Conservation (phyloP, 2,888 invertebrate species). For the Platycheirus rosarum region DNA sequence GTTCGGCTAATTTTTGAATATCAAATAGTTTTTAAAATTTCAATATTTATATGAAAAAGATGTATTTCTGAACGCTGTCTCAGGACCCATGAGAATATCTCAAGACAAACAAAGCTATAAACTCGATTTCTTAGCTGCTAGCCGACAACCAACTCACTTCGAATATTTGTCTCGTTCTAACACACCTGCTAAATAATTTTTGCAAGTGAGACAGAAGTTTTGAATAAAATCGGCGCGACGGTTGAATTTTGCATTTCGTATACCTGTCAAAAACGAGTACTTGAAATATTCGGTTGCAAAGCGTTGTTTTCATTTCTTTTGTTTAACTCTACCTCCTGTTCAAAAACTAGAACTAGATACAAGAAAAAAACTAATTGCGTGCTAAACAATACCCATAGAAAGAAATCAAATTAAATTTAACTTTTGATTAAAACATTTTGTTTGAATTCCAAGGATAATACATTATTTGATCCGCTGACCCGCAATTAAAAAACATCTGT, state of each 20-base stretch:
- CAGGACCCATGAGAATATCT: too few species aligned
- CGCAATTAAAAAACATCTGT: slow-evolving; percentile 22
- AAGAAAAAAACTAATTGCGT: too few species aligned
- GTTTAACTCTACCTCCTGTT: slow-evolving; percentile 4
- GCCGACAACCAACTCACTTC: background rate
- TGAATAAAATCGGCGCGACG: slow-evolving; percentile 57
- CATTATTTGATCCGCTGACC: slow-evolving; percentile 6
- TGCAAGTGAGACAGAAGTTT: slow-evolving; percentile 39
- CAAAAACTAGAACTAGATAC: too few species aligned
- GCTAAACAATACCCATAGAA: too few species aligned
- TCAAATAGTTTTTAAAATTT: too few species aligned
- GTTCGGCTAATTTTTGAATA: too few species aligned
- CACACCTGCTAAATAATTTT: background rate
- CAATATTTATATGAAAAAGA: too few species aligned
- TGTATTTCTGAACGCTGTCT: too few species aligned
- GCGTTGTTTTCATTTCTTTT: slow-evolving; percentile 56
- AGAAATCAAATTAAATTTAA: too few species aligned
- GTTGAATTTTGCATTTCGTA: slow-evolving; percentile 58
- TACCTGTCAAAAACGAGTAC: slow-evolving; percentile 58
- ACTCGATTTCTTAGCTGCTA: slow-evolving; percentile 23
- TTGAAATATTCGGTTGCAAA: slow-evolving; percentile 44
- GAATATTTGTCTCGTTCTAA: slow-evolving; percentile 11
- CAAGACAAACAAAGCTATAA: too few species aligned
- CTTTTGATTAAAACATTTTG: too few species aligned
- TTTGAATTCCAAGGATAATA: too few species aligned